These are phyloP conservation scores for Bungarus multicinctus DNA, from an alignment of 2,113 vertebrate genomes.

Conservation along the genomic window DNA sequence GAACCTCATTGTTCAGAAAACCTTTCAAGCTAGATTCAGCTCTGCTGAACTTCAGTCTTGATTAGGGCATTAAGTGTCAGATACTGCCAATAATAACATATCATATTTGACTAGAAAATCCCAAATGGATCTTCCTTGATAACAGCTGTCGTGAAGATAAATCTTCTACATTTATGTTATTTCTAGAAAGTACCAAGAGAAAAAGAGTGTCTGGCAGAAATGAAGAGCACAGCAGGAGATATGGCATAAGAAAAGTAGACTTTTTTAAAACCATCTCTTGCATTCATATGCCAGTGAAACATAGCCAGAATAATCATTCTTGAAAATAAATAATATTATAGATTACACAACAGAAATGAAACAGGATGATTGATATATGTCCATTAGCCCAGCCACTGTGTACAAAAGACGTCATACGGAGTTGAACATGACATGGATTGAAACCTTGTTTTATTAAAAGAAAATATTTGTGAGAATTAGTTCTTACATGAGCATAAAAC, in stretches of 20 bases:
- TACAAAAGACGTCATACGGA: background rate
- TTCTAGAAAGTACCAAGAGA: background rate
- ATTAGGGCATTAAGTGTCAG: background rate
- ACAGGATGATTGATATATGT: background rate
- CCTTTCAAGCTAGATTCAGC: background rate
- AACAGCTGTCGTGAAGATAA: background rate
- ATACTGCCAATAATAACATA: background rate
- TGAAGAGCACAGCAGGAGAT: background rate
- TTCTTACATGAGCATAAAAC: background rate
- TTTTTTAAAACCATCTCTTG: background rate
- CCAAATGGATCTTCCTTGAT: background rate
- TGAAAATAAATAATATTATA: background rate
- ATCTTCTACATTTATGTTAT: background rate
- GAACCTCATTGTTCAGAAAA: background rate
- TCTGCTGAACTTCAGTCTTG: background rate
- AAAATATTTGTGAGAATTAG: background rate
- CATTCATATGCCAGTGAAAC: background rate
- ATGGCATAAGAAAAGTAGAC: background rate
- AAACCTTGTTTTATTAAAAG: background rate
- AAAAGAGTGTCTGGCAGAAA: background rate
- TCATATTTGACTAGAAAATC: constrained; percentile 1
- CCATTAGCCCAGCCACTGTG: background rate
- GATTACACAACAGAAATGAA: background rate
- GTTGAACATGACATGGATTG: background rate
- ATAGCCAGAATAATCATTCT: background rate